Evolutionary conservation across 2,113 vertebrate genomes (phyloP).

Genomic region (Rhineura floridana): DNA sequence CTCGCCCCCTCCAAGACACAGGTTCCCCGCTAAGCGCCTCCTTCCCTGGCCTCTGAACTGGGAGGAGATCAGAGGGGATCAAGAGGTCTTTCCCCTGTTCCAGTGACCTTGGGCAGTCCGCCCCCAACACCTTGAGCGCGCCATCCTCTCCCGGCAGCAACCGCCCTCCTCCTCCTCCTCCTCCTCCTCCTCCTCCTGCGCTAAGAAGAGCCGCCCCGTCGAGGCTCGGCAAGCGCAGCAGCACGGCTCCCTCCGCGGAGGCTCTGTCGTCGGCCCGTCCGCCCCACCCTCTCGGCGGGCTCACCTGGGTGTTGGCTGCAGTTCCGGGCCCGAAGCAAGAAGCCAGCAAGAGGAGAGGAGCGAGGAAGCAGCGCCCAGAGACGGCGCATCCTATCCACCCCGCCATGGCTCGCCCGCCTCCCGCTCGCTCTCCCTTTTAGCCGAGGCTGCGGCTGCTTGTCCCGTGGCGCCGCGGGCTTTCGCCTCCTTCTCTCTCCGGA

Average conservation of each 20-base stretch:
- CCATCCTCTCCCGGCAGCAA: neutral
- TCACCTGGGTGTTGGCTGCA: constrained; percentile 37
- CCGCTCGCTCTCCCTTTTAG: neutral
- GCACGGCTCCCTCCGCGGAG: neutral
- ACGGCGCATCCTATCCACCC: constrained; percentile 1
- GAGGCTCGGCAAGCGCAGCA: neutral
- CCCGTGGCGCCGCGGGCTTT: neutral
- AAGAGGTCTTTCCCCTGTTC: neutral
- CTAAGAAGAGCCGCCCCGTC: neutral
- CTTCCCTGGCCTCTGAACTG: neutral
- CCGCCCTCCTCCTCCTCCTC: neutral
- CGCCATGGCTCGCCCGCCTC: neutral
- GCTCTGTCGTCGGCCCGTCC: neutral
- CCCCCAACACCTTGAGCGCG: neutral
- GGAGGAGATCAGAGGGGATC: neutral
- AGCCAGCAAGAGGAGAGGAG: neutral
- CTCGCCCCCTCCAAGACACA: neutral
- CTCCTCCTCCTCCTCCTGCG: neutral
- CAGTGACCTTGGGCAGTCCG: neutral
- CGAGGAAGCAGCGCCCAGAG: neutral
- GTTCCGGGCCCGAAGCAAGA: neutral
- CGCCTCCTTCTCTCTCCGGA: neutral
- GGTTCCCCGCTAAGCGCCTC: neutral
- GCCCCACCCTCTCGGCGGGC: constrained; percentile 4
- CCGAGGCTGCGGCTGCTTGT: neutral